These are phyloP conservation scores for Corythaeola cristata DNA, from an alignment of 2,113 vertebrate species.

Conservation along the genomic window DNA sequence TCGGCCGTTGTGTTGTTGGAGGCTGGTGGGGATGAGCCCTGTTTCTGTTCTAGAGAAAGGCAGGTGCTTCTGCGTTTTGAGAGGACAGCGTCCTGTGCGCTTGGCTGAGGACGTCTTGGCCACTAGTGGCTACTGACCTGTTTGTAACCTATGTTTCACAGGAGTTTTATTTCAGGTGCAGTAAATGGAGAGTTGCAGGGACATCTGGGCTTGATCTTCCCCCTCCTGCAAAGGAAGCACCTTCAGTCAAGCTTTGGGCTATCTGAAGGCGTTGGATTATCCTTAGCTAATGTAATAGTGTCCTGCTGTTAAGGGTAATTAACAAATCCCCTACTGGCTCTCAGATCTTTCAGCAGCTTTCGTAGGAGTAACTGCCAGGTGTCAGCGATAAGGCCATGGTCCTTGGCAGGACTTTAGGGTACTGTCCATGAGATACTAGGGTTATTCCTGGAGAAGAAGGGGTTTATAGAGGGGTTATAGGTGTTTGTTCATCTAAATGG, in stretches of 20 bases:
- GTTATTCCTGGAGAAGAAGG: background rate
- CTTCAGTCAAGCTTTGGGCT: background rate
- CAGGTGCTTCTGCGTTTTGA: background rate
- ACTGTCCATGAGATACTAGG: background rate
- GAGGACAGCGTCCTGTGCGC: background rate
- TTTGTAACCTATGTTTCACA: background rate
- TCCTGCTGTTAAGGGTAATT: background rate
- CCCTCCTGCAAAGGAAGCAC: background rate
- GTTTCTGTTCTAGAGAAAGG: background rate
- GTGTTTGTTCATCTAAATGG: background rate
- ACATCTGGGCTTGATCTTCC: background rate
- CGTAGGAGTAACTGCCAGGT: background rate
- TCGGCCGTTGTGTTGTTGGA: background rate
- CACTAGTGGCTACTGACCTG: background rate
- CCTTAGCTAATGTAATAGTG: background rate
- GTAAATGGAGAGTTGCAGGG: background rate
- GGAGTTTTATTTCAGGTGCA: background rate
- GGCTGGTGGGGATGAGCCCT: background rate
- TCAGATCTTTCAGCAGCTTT: conserved; percentile 1
- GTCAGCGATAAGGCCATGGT: background rate
- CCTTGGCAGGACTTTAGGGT: background rate
- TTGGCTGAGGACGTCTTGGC: background rate
- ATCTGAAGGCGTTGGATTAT: background rate
- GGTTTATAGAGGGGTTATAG: background rate
- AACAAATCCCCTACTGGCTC: background rate